phyloP scores from a whole-genome alignment of 2,113 vertebrate genomes.

The Proteles cristata region DNA sequence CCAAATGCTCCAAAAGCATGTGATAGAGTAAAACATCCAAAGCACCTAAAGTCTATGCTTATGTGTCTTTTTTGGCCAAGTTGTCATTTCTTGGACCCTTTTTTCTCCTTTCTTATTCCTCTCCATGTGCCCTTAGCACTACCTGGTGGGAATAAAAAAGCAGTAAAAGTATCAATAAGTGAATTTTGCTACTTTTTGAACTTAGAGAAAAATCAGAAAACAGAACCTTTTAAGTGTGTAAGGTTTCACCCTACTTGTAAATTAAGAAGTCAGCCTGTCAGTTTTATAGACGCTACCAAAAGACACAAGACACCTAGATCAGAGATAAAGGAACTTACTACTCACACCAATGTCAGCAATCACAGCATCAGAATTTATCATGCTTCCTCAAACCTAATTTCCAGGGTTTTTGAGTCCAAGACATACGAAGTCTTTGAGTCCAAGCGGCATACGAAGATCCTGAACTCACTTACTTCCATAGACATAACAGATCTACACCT shows the following conservation, averaged over 20 bases:
- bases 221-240: not conserved
- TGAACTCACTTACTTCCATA: not conserved
- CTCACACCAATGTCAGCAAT: not conserved
- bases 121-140: not conserved
- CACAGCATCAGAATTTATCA: not conserved
- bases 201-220: not conserved
- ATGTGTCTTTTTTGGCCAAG: not conserved
- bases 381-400: not conserved
- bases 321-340: not conserved
- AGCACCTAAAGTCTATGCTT: not conserved
- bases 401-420: not conserved
- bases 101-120: not conserved
- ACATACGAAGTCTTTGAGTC: not conserved
- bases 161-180: not conserved
- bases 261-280: not conserved
- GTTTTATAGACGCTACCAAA: not conserved
- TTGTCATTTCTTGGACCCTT: not conserved
- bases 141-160: not conserved
- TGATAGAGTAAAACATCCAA: not conserved
- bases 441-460: not conserved
- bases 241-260: not conserved
- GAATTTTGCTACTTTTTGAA: not conserved
- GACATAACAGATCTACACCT: not conserved
- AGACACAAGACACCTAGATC: not conserved
- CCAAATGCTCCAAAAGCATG: not conserved